These are phyloP conservation scores for Drosophila ficusphila DNA, from an alignment of 1,140 invertebrate species.

Conservation along the genomic window DNA sequence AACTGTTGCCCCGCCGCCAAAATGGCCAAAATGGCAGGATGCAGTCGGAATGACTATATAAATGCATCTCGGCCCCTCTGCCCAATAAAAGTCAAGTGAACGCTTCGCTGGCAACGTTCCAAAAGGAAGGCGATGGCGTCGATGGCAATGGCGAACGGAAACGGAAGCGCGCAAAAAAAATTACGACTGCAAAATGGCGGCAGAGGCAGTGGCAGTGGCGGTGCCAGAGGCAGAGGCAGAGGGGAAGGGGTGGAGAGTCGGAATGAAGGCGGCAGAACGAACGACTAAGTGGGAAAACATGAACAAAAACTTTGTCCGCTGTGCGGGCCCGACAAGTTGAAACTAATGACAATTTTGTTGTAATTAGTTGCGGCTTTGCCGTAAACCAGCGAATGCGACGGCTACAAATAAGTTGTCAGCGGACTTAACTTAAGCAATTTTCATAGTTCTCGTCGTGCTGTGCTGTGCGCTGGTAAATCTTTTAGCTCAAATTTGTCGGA, in stretches of 20 bases:
- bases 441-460: conserved; percentile 74
- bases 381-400: conserved; percentile 56
- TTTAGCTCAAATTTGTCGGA: conserved; percentile 77
- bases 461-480: conserved; percentile 58
- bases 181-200: conserved; percentile 48
- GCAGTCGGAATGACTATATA: conserved; percentile 73
- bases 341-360: conserved; percentile 82
- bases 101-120: conserved; percentile 65
- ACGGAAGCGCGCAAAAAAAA: conserved; percentile 74
- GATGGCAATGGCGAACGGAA: conserved; percentile 61
- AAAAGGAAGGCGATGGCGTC: conserved; percentile 29
- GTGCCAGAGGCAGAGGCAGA: not conserved
- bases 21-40: conserved; percentile 68
- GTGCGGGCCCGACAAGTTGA: conserved; percentile 78
- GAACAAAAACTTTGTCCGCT: conserved; percentile 77
- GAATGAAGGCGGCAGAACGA: conserved; percentile 20
- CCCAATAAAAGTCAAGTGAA: conserved; percentile 67
- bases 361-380: conserved; percentile 78
- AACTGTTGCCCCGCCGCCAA: conserved; percentile 66
- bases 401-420: conserved; percentile 77
- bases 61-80: conserved; percentile 48
- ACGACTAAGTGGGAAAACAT: conserved; percentile 77
- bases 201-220: not conserved
- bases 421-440: conserved; percentile 79
- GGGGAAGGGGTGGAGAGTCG: not conserved